Evolutionary conservation across 2,113 vertebrate species (phyloP).

Genomic region (Campylomormyrus tamandua): DNA sequence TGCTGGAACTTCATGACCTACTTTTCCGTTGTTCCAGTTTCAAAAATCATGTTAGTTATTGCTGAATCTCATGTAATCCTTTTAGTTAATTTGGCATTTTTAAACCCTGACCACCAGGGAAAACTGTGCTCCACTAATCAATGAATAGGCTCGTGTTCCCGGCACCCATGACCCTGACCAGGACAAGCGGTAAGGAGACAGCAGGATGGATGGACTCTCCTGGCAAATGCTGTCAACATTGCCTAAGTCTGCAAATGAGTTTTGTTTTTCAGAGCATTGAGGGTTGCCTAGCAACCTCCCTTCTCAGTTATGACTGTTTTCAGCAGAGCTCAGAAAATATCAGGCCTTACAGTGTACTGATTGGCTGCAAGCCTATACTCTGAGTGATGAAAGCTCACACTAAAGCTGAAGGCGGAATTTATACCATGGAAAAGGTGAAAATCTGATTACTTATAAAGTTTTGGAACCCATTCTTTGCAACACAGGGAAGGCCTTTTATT

Average conservation of each 20-base stretch:
- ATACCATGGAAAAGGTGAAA: not conserved
- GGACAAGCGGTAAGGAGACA: not conserved
- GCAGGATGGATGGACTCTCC: not conserved
- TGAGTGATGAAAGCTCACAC: not conserved
- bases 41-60: slow-evolving; percentile 3
- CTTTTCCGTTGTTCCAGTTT: not conserved
- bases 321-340: not conserved
- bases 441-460: not conserved
- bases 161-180: not conserved
- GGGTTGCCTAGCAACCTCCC: slow-evolving; percentile 42
- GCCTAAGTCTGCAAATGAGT: slow-evolving; percentile 26
- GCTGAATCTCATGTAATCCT: not conserved
- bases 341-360: not conserved
- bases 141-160: not conserved
- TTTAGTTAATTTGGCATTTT: not conserved
- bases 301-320: slow-evolving; percentile 2
- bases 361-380: not conserved
- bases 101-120: not conserved
- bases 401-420: slow-evolving; percentile 11
- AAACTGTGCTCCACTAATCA: not conserved
- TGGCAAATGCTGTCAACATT: slow-evolving; percentile 2
- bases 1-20: slow-evolving; percentile 10
- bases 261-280: slow-evolving; percentile 35
- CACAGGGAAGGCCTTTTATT: not conserved
- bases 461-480: not conserved